A percentile compares a stretch with the other conserved stretches of the same genome.
phyloP scores from a whole-genome alignment of 2,797 vertebrate species.

The Remorina albescens region DNA sequence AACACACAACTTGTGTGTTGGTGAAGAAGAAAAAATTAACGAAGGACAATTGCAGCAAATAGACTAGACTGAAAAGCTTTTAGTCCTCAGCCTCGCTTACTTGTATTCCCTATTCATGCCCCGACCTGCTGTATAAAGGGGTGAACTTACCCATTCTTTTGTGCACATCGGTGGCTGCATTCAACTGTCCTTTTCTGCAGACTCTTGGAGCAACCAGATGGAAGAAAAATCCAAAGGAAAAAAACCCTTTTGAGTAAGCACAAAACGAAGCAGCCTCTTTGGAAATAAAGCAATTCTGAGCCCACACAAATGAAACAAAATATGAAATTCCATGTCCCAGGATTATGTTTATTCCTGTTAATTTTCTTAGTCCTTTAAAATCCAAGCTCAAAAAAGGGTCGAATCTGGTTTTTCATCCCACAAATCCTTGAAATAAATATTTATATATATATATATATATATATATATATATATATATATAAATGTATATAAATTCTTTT shows the following conservation, averaged over 20 bases:
- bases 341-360: slow-evolving; percentile 70
- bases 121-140: slow-evolving; percentile 85
- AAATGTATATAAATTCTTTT: slow-evolving; percentile 59
- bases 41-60: slow-evolving; percentile 70
- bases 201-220: slow-evolving; percentile 94
- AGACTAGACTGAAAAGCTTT: slow-evolving; percentile 73
- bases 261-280: slow-evolving; percentile 86
- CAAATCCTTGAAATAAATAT: slow-evolving; percentile 75
- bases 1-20: slow-evolving; percentile 26
- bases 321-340: slow-evolving; percentile 87
- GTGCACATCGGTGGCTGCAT: slow-evolving; percentile 99
- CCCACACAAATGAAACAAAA: slow-evolving; percentile 84
- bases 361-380: slow-evolving; percentile 68
- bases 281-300: slow-evolving; percentile 83
- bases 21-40: slow-evolving; percentile 55
- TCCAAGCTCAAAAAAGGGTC: slow-evolving; percentile 67
- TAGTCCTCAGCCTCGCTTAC: slow-evolving; percentile 71
- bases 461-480: too few relatives aligned
- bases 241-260: slow-evolving; percentile 90
- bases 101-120: slow-evolving; percentile 83
- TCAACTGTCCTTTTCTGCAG: slow-evolving; percentile 96
- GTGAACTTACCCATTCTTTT: slow-evolving; percentile 99
- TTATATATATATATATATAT: slow-evolving; percentile 52
- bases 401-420: slow-evolving; percentile 63
- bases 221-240: slow-evolving; percentile 91